Conservation (phyloP, 1,140 invertebrate genomes). For the Mamestra configurata region DNA sequence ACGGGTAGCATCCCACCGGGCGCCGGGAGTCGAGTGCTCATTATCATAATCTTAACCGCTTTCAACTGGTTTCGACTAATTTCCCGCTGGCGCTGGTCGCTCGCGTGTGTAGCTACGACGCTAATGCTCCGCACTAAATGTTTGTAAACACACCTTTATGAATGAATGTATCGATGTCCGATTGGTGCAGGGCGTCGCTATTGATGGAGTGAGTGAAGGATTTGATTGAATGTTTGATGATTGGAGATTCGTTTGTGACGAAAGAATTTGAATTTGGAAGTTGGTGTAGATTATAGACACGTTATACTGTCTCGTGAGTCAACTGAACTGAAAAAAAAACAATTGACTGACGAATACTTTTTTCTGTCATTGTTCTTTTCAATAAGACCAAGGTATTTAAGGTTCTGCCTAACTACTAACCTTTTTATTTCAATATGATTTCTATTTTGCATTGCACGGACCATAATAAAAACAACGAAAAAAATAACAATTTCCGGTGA, state of each 20-base stretch:
- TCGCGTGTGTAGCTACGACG: slow-evolving; percentile 48
- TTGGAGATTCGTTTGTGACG: background rate
- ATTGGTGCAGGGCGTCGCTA: slow-evolving; percentile 43
- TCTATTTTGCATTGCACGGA: too few species aligned
- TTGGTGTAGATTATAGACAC: too few species aligned
- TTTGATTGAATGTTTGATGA: slow-evolving; percentile 22
- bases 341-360: too few species aligned
- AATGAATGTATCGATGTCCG: slow-evolving; percentile 46
- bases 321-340: too few species aligned
- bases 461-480: too few species aligned
- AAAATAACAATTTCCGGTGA: too few species aligned
- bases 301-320: too few species aligned
- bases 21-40: slow-evolving; percentile 39
- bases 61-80: slow-evolving; percentile 52
- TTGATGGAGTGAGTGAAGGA: slow-evolving; percentile 14
- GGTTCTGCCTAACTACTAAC: too few species aligned
- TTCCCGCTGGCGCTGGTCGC: slow-evolving; percentile 48
- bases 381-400: too few species aligned
- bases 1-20: slow-evolving; percentile 47
- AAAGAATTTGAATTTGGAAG: background rate
- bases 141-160: slow-evolving; percentile 47
- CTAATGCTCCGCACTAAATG: slow-evolving; percentile 31
- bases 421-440: too few species aligned
- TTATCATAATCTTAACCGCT: slow-evolving; percentile 53
- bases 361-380: too few species aligned